Evolutionary conservation across 1,140 invertebrate species (phyloP).

Genomic region (Cecropterus lyciades): DNA sequence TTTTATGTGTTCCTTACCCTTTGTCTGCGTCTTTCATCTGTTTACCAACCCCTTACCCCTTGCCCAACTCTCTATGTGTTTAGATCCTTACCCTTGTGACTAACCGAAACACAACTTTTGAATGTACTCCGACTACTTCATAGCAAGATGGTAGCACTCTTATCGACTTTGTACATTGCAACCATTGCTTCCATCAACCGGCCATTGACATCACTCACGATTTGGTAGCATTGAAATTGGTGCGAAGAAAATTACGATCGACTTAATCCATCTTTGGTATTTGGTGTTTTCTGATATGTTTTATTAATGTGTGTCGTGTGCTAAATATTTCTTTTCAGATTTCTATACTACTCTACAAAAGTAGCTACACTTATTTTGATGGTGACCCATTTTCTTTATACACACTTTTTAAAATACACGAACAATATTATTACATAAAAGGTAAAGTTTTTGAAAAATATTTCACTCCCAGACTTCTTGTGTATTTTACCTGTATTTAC

Average conservation of each 20-base stretch:
- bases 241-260: conserved; percentile 54
- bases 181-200: conserved; percentile 77
- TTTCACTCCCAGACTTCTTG: no score
- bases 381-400: no score
- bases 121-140: conserved; percentile 76
- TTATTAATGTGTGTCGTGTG: background rate
- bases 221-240: conserved; percentile 70
- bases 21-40: conserved; percentile 87
- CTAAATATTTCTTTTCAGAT: conserved; percentile 4
- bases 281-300: conserved; percentile 14
- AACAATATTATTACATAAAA: no score
- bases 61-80: conserved; percentile 85
- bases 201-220: conserved; percentile 53
- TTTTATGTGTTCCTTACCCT: conserved; percentile 86
- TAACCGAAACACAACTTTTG: conserved; percentile 80
- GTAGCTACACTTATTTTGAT: no score
- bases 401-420: no score
- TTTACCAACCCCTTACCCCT: conserved; percentile 82
- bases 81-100: conserved; percentile 82
- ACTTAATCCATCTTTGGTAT: conserved; percentile 11
- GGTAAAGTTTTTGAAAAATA: no score
- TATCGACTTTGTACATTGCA: conserved; percentile 78
- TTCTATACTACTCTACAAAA: no score
- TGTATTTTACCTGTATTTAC: no score
- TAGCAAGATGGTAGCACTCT: conserved; percentile 68